Conservation (phyloP, 2,888 invertebrate genomes). For the Hoplodrina ambigua region DNA sequence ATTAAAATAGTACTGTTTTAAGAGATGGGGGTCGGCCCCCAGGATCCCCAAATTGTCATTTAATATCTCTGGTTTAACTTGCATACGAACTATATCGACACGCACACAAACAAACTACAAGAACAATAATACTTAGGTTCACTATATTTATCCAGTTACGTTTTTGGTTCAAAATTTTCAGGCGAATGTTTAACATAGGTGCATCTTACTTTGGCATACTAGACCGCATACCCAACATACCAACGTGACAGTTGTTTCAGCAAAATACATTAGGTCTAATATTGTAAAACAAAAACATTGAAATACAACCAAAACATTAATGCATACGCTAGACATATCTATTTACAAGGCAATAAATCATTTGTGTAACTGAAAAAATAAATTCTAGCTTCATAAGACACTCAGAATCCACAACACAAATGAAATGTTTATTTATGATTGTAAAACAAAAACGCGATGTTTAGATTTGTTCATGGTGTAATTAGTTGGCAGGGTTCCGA, state of each 20-base stretch:
- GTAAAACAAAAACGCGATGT: slow-evolving; percentile 66
- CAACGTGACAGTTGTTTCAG: slow-evolving; percentile 9
- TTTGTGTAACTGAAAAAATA: slow-evolving; percentile 34
- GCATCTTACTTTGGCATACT: background rate
- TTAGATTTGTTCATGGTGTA: slow-evolving; percentile 72
- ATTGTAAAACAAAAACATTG: slow-evolving; percentile 15
- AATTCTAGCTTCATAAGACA: slow-evolving; percentile 46
- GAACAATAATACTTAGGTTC: no score
- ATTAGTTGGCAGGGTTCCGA: slow-evolving; percentile 87
- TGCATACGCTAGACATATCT: slow-evolving; percentile 40
- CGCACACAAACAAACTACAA: no score
- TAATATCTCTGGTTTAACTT: no score
- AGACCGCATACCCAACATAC: slow-evolving; percentile 8
- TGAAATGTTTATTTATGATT: slow-evolving; percentile 64
- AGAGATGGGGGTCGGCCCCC: no score
- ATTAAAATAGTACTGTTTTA: no score
- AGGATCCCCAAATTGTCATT: background rate
- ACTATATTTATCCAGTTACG: background rate
- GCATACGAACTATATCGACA: no score
- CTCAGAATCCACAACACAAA: slow-evolving; percentile 45
- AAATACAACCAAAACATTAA: slow-evolving; percentile 37
- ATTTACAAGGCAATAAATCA: slow-evolving; percentile 51
- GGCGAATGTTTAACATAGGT: background rate
- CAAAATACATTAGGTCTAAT: slow-evolving; percentile 20
- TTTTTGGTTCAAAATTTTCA: slow-evolving; percentile 5